Conservation (phyloP, 2,888 invertebrate genomes). For the Sialis lutaria region DNA sequence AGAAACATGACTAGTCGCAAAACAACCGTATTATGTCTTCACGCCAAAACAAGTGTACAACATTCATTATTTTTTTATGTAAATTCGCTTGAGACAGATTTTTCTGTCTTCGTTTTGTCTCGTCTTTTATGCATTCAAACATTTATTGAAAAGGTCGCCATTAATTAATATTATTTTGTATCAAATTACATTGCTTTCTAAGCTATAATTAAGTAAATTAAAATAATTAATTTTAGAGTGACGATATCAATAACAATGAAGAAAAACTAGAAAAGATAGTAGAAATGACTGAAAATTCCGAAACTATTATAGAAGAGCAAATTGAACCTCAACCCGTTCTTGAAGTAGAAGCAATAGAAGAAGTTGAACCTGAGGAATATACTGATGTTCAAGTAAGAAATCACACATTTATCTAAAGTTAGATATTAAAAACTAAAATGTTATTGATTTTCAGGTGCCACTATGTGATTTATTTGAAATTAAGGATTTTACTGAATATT, state of each 20-base stretch:
- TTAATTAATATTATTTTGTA: too few relatives aligned
- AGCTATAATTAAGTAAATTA: too few relatives aligned
- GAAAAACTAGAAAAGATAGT: slow-evolving; percentile 7
- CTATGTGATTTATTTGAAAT: slow-evolving; percentile 53
- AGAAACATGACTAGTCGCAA: too few relatives aligned
- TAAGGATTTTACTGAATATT: slow-evolving; percentile 37
- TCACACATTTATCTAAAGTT: not conserved
- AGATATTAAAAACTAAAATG: not conserved
- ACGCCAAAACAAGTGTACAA: too few relatives aligned
- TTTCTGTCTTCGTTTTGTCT: too few relatives aligned
- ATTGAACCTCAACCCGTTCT: slow-evolving; percentile 3
- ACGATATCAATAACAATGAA: slow-evolving; percentile 20
- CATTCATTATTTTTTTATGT: too few relatives aligned
- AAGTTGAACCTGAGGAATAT: not conserved
- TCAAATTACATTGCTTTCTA: too few relatives aligned
- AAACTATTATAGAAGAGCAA: slow-evolving; percentile 4
- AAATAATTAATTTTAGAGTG: not conserved
- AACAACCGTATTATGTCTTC: too few relatives aligned
- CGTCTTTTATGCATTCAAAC: too few relatives aligned
- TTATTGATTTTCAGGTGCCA: slow-evolving; percentile 34
- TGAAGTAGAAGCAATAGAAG: not conserved
- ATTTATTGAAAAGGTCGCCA: too few relatives aligned
- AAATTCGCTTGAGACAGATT: too few relatives aligned
- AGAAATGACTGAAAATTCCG: slow-evolving; percentile 8
- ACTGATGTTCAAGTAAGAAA: not conserved